Conservation (phyloP, 2,113 vertebrate species). For the Brachyhypopomus occidentalis region DNA sequence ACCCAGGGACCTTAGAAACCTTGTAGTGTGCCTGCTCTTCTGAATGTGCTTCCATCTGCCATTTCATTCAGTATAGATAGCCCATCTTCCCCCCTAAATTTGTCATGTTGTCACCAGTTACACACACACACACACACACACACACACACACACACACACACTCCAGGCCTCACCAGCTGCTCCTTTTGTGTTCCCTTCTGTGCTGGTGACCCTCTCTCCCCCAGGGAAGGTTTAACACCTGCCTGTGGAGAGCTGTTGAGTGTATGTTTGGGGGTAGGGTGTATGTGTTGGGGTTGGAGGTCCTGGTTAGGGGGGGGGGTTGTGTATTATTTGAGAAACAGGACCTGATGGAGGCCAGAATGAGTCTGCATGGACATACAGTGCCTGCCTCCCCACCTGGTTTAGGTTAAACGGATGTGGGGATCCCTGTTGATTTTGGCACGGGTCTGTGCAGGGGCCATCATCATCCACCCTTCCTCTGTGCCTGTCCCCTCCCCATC, state of each 20-base stretch:
- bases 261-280: slow-evolving; percentile 64
- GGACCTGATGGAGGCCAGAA: slow-evolving; percentile 27
- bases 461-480: not conserved
- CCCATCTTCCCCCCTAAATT: slow-evolving; percentile 41
- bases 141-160: slow-evolving; percentile 8
- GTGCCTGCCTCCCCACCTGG: slow-evolving; percentile 8
- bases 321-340: slow-evolving; percentile 33
- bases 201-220: slow-evolving; percentile 49
- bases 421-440: slow-evolving; percentile 39
- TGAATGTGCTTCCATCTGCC: slow-evolving; percentile 45
- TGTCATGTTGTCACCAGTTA: slow-evolving; percentile 32
- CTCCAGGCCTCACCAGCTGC: slow-evolving; percentile 49
- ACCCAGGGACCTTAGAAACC: not conserved
- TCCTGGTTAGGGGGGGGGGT: not conserved
- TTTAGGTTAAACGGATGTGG: slow-evolving; percentile 30
- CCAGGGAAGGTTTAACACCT: slow-evolving; percentile 71
- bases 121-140: slow-evolving; percentile 36
- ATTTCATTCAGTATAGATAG: slow-evolving; percentile 35
- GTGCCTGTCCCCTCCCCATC: not conserved
- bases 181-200: slow-evolving; percentile 52
- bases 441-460: not conserved
- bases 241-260: slow-evolving; percentile 61
- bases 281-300: not conserved
- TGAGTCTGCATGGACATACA: slow-evolving; percentile 21
- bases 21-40: not conserved